Percentiles rank a stretch among this genome's conserved stretches.
These are phyloP conservation scores for Bibio marci DNA, from an alignment of 2,888 invertebrate genomes.

Conservation along the genomic window DNA sequence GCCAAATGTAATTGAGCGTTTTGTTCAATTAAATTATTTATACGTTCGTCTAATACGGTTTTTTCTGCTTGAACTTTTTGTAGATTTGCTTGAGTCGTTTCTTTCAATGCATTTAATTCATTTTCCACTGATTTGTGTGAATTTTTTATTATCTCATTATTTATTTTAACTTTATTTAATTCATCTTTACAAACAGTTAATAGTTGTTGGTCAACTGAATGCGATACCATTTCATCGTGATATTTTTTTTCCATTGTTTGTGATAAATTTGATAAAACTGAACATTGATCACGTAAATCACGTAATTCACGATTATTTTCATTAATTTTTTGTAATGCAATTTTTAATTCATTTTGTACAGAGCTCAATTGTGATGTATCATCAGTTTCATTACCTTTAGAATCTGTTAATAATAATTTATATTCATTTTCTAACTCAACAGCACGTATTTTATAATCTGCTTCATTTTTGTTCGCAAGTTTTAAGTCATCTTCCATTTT, in stretches of 20 bases:
- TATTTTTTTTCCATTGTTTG: slow-evolving; percentile 62
- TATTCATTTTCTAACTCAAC: slow-evolving; percentile 52
- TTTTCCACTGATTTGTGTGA: no score
- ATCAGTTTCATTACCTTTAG: slow-evolving; percentile 33
- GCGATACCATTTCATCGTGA: slow-evolving; percentile 59
- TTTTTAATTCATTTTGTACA: slow-evolving; percentile 44
- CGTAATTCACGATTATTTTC: slow-evolving; percentile 45
- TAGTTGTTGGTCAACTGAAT: slow-evolving; percentile 55
- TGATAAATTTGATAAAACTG: slow-evolving; percentile 40
- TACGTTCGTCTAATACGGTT: slow-evolving; percentile 45
- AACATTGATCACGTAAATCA: slow-evolving; percentile 41
- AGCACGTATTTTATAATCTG: slow-evolving; percentile 41
- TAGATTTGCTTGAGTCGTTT: slow-evolving; percentile 42
- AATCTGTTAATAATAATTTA: slow-evolving; percentile 47
- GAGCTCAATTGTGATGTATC: slow-evolving; percentile 38
- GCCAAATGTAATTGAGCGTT: slow-evolving; percentile 59
- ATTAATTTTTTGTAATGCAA: slow-evolving; percentile 36
- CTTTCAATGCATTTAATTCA: slow-evolving; percentile 45
- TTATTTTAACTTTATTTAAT: no score
- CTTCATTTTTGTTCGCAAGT: slow-evolving; percentile 25
- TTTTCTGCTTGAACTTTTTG: slow-evolving; percentile 44
- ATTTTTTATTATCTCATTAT: no score
- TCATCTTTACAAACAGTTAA: slow-evolving; percentile 40
- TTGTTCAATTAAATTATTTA: slow-evolving; percentile 60
- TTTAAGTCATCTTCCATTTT: slow-evolving; percentile 41